Percentiles rank a stretch among this genome's conserved stretches.
Conservation (phyloP, 1,140 invertebrate genomes). For the Drosophila pectinifera region DNA sequence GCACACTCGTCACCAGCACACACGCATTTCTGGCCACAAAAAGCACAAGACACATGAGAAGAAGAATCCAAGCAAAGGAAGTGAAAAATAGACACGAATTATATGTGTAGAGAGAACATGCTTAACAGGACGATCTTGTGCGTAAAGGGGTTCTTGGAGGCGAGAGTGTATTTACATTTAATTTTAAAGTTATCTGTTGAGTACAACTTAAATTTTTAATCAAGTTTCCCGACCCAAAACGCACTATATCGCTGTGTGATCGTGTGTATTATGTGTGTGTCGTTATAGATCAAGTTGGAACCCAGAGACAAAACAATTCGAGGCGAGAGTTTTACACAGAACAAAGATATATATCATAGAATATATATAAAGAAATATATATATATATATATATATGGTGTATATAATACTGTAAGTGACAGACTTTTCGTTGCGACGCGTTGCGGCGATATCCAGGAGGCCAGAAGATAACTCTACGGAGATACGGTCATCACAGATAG, state of each 20-base stretch:
- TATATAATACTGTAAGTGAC: conserved; percentile 42
- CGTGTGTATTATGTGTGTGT: conserved; percentile 6
- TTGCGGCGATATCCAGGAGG: conserved; percentile 32
- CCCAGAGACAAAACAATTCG: conserved; percentile 54
- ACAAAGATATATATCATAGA: conserved; percentile 47
- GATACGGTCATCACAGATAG: conserved; percentile 26
- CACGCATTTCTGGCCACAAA: conserved; percentile 35
- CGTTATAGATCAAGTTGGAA: conserved; percentile 37
- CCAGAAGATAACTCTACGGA: background rate
- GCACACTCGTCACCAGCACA: conserved; percentile 32
- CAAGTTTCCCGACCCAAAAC: background rate
- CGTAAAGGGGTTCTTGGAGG: background rate
- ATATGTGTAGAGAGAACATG: conserved; percentile 31
- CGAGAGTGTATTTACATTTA: background rate
- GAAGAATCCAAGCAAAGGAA: conserved; percentile 41
- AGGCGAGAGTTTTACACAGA: conserved; percentile 54
- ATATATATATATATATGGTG: conserved; percentile 21
- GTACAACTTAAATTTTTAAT: background rate
- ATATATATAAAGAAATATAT: conserved; percentile 44
- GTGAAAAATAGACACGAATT: conserved; percentile 39
- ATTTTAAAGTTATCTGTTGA: background rate
- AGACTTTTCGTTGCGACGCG: conserved; percentile 38
- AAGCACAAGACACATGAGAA: conserved; percentile 51
- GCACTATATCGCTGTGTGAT: conserved; percentile 18
- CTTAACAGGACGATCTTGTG: conserved; percentile 20